phyloP scores from a whole-genome alignment of 2,113 vertebrate genomes.

The Ciconia stormi region DNA sequence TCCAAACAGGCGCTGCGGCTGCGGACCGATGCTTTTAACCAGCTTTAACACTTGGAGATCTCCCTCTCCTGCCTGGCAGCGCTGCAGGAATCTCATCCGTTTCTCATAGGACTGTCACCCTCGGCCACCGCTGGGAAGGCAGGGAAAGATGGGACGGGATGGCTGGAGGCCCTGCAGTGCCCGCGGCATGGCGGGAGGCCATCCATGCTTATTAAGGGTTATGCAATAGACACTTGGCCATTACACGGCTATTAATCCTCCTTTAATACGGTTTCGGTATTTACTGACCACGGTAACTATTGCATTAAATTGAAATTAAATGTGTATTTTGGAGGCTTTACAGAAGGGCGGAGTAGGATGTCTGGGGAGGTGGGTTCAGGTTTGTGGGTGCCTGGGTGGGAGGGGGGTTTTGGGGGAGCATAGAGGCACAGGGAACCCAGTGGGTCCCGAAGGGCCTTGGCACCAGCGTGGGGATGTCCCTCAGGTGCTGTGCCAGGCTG shows the following conservation, averaged over 20 bases:
- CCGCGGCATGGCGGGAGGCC: background rate
- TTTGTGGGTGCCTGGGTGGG: background rate
- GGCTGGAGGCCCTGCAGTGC: background rate
- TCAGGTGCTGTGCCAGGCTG: background rate
- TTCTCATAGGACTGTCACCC: background rate
- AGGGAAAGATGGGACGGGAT: background rate
- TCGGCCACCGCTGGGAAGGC: fast-evolving
- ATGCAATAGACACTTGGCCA: background rate
- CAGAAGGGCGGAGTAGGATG: background rate
- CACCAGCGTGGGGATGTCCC: background rate
- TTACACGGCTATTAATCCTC: background rate
- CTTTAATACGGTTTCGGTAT: background rate
- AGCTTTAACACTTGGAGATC: background rate
- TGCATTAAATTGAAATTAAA: background rate
- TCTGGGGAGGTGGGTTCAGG: background rate
- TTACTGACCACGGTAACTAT: background rate
- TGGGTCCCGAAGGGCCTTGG: background rate
- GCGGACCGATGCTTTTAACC: background rate
- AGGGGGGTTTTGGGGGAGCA: background rate
- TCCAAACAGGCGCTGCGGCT: background rate
- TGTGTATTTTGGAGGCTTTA: background rate
- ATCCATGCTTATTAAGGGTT: background rate
- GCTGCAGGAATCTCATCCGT: background rate
- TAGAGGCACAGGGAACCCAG: background rate
- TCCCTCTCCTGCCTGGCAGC: background rate